Evolutionary conservation across 2,797 vertebrate species (phyloP).

Genomic region (Valencia hispanica): DNA sequence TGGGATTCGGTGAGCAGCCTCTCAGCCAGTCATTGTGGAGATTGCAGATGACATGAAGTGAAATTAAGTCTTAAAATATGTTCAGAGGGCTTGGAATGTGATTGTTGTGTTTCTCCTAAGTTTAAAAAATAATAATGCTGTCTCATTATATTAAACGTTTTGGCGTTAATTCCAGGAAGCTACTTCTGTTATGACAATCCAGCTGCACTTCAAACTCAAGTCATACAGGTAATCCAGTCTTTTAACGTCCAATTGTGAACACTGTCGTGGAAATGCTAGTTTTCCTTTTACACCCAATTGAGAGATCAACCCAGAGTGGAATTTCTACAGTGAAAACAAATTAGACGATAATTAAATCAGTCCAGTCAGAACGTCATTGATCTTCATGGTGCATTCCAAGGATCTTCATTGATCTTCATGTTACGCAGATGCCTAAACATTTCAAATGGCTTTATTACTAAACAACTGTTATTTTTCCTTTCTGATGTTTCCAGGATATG

Average conservation of each 20-base stretch:
- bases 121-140: neutral
- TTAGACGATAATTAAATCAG: neutral
- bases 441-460: neutral
- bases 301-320: neutral
- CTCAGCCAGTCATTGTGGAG: neutral
- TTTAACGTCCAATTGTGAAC: neutral
- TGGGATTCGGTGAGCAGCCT: constrained; percentile 90
- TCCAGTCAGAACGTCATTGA: neutral
- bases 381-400: neutral
- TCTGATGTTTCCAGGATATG: constrained; percentile 85
- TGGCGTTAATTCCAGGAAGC: constrained; percentile 82
- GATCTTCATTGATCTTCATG: neutral
- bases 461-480: constrained; percentile 2
- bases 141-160: neutral
- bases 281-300: neutral
- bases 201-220: constrained; percentile 89
- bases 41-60: neutral
- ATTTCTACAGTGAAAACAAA: neutral
- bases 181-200: constrained; percentile 98
- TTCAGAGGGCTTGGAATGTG: too few relatives aligned
- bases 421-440: neutral
- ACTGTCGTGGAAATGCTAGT: neutral
- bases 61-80: neutral
- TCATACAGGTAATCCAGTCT: constrained; percentile 64
- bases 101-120: neutral